Conservation (phyloP, 2,797 vertebrate species). For the Megalops cyprinoides region DNA sequence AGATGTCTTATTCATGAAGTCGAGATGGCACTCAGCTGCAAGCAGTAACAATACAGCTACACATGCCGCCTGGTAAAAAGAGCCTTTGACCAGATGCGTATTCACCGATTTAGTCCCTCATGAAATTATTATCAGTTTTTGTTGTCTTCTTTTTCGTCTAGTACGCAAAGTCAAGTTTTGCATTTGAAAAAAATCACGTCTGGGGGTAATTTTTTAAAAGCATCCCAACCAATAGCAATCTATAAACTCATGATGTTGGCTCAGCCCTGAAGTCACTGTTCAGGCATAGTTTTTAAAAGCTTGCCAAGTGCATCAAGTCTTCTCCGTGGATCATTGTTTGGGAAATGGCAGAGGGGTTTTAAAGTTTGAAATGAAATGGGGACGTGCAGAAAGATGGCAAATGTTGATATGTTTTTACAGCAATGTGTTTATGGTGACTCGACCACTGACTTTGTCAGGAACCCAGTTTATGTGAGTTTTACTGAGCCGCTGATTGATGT, state of each 20-base stretch:
- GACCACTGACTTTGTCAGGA: no score
- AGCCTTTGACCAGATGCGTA: background rate
- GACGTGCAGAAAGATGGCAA: no score
- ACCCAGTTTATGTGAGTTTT: no score
- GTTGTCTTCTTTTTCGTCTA: background rate
- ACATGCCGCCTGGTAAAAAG: background rate
- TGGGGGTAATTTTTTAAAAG: no score
- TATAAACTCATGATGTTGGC: no score
- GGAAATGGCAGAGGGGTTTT: background rate
- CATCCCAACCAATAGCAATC: no score
- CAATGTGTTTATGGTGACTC: no score
- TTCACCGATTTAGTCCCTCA: background rate
- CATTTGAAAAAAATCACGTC: background rate
- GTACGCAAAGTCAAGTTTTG: background rate
- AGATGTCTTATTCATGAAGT: conserved; percentile 9
- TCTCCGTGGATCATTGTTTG: background rate
- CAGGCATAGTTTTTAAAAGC: background rate
- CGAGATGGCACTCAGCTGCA: background rate
- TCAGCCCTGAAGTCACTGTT: no score
- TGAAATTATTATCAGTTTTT: background rate
- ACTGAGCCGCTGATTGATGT: background rate
- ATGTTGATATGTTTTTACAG: no score
- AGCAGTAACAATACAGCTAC: background rate
- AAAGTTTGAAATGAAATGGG: background rate
- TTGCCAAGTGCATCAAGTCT: background rate